Base-by-base conservation (phyloP, 2,888 invertebrate genomes). In the Watsonalla binaria region DNA sequence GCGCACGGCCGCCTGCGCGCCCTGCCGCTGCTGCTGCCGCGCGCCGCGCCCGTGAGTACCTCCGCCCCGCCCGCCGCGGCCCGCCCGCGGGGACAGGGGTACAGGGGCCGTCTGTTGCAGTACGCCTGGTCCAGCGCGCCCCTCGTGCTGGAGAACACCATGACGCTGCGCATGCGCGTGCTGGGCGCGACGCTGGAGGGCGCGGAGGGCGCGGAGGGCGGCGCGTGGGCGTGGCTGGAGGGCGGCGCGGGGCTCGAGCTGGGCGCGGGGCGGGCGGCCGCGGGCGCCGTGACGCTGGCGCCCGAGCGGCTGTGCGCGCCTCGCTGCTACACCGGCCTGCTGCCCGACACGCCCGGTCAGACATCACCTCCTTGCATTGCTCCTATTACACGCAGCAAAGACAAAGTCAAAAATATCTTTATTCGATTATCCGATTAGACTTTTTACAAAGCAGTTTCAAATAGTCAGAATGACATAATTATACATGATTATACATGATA, bases 61-160 rank as follows among this genome's bases (percentile, higher is more conserved):
- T 24, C 2, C 24, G 2, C 24, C 24, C 24, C 4, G 24, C 24
- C 24, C 24, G 2, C 24, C 4, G 24, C 24, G 2, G 2, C 24
- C 24, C 4, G 24, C 24, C 24, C 24, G 2, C 24, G 1, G 24
- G n/a, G n/a, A n/a, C n/a, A n/a, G 2, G 24, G 24, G 2, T 24
- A 24, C 24, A 24, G 24, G 24, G 24, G 24, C 24, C 24, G 24
- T 24, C 24, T 24, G 24, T 24, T 24, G 24, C 24, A 24, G 81
- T 83, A 78, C 74, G 76, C 74, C 61, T 59, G 68, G 63, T 61
- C 91, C 51, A 72, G 95, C 61, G 96, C 95, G 69, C 94, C 95
- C 66, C 89, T 98, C 57, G 93, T 94, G 75, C 93, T 98, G 60
- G 94, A 96, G 73, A 97, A 96, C 69, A 94, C 94, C 6, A 97